These are phyloP conservation scores for Oikopleura albicans DNA, from an alignment of 23 tunicate species.

Conservation along the genomic window DNA sequence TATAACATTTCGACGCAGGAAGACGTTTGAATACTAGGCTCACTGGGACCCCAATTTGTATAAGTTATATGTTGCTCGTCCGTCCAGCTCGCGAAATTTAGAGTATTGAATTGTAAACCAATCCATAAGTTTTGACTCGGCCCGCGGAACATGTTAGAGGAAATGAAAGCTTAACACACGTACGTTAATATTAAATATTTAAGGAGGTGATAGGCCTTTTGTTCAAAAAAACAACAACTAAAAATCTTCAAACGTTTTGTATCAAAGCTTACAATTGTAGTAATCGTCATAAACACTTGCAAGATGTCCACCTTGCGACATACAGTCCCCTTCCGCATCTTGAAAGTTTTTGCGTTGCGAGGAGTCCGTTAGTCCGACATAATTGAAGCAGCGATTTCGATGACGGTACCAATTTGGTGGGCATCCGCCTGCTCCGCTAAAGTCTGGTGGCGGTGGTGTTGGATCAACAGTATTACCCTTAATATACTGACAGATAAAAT, in stretches of 20 bases:
- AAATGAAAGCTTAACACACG: conserved; percentile 33
- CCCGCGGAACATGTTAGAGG: conserved; percentile 26
- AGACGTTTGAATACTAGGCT: conserved; percentile 28
- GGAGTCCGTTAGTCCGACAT: conserved; percentile 21
- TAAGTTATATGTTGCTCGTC: conserved; percentile 49
- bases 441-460: not conserved
- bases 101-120: conserved; percentile 35
- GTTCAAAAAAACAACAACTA: no score
- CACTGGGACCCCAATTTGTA: conserved; percentile 51
- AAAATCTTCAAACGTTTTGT: no score
- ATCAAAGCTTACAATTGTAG: conserved; percentile 61
- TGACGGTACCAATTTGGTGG: conserved; percentile 36
- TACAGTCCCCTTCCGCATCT: conserved; percentile 52
- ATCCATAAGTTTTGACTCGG: conserved; percentile 35
- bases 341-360: conserved; percentile 20
- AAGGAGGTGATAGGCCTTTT: no score
- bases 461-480: not conserved
- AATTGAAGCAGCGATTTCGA: conserved; percentile 49
- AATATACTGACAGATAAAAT: not conserved
- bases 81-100: conserved; percentile 30
- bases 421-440: not conserved
- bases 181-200: not conserved
- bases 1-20: conserved; percentile 34
- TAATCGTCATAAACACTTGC: conserved; percentile 43
- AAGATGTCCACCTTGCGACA: conserved; percentile 25